phyloP scores from a whole-genome alignment of 2,113 vertebrate genomes.

The Gymnogyps californianus region DNA sequence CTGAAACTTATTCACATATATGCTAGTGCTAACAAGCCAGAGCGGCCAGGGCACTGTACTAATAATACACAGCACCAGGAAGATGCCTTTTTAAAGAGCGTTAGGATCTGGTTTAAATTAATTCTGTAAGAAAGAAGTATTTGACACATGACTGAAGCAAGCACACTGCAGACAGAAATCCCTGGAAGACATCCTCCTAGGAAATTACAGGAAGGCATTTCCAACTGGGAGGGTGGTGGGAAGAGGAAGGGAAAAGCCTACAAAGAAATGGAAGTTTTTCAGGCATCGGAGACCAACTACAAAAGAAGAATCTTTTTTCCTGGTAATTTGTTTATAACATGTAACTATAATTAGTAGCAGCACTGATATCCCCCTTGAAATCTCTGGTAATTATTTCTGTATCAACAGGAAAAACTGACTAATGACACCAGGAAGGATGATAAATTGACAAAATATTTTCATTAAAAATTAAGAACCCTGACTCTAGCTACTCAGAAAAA shows the following conservation, averaged over 20 bases:
- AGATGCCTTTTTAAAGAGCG: background rate
- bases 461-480: background rate
- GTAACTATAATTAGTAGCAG: background rate
- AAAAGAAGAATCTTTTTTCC: conserved; percentile 16
- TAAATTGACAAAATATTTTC: conserved; percentile 39
- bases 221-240: conserved; percentile 3
- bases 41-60: background rate
- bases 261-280: conserved; percentile 51
- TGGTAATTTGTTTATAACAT: conserved; percentile 16
- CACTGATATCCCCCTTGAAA: conserved; percentile 5
- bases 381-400: conserved; percentile 21
- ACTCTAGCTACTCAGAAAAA: background rate
- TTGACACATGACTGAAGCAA: background rate
- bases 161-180: background rate
- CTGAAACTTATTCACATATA: too few species aligned
- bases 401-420: conserved; percentile 45
- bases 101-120: background rate
- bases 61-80: rapidly evolving
- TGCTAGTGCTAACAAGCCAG: too few species aligned
- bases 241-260: conserved; percentile 44
- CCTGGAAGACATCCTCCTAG: conserved; percentile 14
- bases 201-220: conserved; percentile 22
- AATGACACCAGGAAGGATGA: conserved; percentile 51
- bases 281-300: background rate
- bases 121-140: background rate